Conservation (phyloP, 2,113 vertebrate species). For the Rhombomys opimus region DNA sequence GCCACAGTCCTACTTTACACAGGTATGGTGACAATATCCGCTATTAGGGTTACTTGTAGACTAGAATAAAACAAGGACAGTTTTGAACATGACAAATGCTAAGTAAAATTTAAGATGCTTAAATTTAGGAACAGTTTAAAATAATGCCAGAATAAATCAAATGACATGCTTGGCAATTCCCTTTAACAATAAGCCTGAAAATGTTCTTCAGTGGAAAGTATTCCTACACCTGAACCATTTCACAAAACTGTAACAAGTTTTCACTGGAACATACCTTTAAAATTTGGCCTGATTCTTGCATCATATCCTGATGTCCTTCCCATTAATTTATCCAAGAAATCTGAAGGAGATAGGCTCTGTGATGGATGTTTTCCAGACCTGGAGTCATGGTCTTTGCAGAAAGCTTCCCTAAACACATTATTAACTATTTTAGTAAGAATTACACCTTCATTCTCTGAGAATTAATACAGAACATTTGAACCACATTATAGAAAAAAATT, state of each 20-base stretch:
- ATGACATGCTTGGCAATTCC: conserved; percentile 3
- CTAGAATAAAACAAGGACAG: conserved; percentile 50
- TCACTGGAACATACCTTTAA: conserved; percentile 94
- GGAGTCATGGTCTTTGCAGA: conserved; percentile 97
- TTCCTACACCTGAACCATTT: conserved; percentile 29
- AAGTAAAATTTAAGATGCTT: conserved; percentile 53
- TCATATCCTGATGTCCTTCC: conserved; percentile 98
- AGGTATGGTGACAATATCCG: conserved; percentile 21
- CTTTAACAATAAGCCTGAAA: conserved; percentile 42
- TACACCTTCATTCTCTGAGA: neutral
- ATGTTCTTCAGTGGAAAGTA: neutral
- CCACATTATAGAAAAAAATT: conserved; percentile 11
- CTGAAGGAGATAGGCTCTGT: conserved; percentile 95
- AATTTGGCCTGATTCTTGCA: conserved; percentile 98
- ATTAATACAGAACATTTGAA: conserved; percentile 15
- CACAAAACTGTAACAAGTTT: conserved; percentile 51
- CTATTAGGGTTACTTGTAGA: conserved; percentile 41
- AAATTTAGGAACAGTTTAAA: neutral
- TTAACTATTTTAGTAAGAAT: conserved; percentile 78
- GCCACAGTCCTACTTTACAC: neutral
- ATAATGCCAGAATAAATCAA: conserved; percentile 39
- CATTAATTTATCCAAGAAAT: conserved; percentile 99
- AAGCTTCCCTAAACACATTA: conserved; percentile 90
- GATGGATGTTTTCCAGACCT: conserved; percentile 93
- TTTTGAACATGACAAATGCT: conserved; percentile 42